A percentile compares a stretch with the other conserved stretches of the same genome.
phyloP scores from a whole-genome alignment of 92 coral and sea anemone species.

The Actinernus sp. region DNA sequence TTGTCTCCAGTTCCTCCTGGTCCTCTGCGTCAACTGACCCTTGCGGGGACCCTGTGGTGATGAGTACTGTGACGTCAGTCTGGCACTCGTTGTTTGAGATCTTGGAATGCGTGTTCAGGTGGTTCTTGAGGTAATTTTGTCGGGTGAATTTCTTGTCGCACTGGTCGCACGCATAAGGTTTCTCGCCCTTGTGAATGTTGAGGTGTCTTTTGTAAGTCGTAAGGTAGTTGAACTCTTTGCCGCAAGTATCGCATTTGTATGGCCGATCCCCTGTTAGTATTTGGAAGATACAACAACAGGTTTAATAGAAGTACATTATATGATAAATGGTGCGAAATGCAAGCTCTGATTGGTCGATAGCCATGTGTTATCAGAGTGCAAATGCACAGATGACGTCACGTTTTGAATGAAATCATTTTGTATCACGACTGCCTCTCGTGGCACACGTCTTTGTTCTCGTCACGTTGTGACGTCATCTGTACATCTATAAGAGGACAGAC shows the following conservation, averaged over 20 bases:
- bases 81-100: conserved; percentile 81
- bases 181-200: conserved; percentile 97
- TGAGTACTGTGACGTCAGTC: conserved; percentile 53
- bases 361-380: too few relatives aligned
- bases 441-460: too few relatives aligned
- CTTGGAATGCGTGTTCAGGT: conserved; percentile 84
- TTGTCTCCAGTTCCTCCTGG: conserved; percentile 48
- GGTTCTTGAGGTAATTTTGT: conserved; percentile 91
- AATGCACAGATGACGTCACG: too few relatives aligned
- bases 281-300: background rate
- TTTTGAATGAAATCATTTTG: too few relatives aligned
- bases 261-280: conserved; percentile 83
- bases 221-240: conserved; percentile 94
- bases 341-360: too few relatives aligned
- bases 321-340: too few relatives aligned
- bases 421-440: too few relatives aligned
- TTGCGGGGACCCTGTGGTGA: background rate
- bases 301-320: background rate
- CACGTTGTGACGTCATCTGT: too few relatives aligned
- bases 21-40: conserved; percentile 31
- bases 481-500: too few relatives aligned
- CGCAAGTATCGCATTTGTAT: conserved; percentile 94
- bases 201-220: conserved; percentile 98
- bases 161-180: conserved; percentile 90
- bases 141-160: conserved; percentile 96